Percentiles rank a stretch among this genome's conserved stretches.
Evolutionary conservation across 2,797 vertebrate genomes (phyloP).

Genomic region (Phataginus tetradactyla): DNA sequence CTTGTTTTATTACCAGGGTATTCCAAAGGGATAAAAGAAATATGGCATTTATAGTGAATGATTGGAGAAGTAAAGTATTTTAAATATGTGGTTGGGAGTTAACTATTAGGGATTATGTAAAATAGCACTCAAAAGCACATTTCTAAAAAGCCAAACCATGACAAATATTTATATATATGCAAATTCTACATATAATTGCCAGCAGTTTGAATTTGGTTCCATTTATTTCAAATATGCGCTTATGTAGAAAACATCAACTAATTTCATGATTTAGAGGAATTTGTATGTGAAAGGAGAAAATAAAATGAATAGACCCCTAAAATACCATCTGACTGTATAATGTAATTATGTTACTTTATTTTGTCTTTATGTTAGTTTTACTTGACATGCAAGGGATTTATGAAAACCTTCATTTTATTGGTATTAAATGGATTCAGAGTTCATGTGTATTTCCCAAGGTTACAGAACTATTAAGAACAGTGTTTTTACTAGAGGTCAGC

Average conservation of each 20-base stretch:
- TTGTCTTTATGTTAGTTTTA: slow-evolving; percentile 15
- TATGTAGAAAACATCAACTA: neutral
- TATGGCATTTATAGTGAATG: neutral
- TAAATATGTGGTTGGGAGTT: neutral
- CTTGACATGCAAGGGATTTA: neutral
- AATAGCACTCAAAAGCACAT: neutral
- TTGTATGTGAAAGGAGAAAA: neutral
- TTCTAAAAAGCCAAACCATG: neutral
- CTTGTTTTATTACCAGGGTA: slow-evolving; percentile 20
- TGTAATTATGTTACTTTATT: neutral
- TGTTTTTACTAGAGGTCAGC: neutral
- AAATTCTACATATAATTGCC: neutral
- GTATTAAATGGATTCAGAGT: neutral
- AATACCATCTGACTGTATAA: neutral
- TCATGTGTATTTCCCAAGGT: neutral
- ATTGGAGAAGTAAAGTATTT: slow-evolving; percentile 5
- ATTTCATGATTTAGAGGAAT: slow-evolving; percentile 26
- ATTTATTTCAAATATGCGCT: slow-evolving; percentile 30
- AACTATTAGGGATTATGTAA: slow-evolving; percentile 17
- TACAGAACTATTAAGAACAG: neutral
- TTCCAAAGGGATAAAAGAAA: slow-evolving; percentile 17
- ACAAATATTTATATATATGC: neutral
- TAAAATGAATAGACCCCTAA: neutral
- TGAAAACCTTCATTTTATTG: slow-evolving; percentile 35
- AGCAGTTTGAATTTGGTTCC: neutral